A percentile compares a stretch with the other conserved stretches of the same genome.
Evolutionary conservation across 2,113 vertebrate genomes (phyloP).

Genomic region (Ictalurus furcatus): DNA sequence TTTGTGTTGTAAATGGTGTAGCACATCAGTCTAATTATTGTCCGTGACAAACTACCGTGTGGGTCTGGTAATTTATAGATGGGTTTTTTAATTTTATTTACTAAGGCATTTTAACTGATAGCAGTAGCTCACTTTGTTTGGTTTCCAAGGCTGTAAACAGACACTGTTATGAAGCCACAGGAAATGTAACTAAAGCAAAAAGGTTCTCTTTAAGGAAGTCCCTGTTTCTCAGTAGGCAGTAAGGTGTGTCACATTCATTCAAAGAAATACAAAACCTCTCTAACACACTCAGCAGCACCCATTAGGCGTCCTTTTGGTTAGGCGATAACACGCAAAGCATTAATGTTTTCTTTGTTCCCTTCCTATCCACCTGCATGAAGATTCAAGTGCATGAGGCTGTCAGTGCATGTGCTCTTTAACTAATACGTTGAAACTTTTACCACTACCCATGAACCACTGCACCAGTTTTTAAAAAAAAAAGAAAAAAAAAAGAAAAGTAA

Average conservation of each 20-base stretch:
- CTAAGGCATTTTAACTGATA: not conserved
- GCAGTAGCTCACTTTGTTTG: not conserved
- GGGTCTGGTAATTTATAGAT: not conserved
- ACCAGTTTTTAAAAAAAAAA: not conserved
- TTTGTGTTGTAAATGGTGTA: not conserved
- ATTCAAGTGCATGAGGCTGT: constrained; percentile 23
- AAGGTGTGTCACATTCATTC: not conserved
- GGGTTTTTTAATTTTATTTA: no score
- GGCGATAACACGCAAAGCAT: no score
- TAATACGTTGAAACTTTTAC: not conserved
- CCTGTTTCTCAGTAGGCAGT: not conserved
- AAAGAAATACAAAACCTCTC: not conserved
- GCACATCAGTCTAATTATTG: not conserved
- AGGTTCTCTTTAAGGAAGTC: not conserved
- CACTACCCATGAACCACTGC: not conserved
- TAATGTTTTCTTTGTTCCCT: not conserved
- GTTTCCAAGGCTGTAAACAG: not conserved
- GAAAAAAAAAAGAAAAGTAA: not conserved
- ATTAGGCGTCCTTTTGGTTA: not conserved
- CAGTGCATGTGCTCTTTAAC: constrained; percentile 38
- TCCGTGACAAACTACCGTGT: not conserved
- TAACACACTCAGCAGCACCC: not conserved
- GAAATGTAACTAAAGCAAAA: not conserved
- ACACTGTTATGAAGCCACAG: not conserved
- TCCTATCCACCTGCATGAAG: constrained; percentile 31